Base-by-base conservation (phyloP, 2,113 vertebrate genomes). In the Lepus timidus region DNA sequence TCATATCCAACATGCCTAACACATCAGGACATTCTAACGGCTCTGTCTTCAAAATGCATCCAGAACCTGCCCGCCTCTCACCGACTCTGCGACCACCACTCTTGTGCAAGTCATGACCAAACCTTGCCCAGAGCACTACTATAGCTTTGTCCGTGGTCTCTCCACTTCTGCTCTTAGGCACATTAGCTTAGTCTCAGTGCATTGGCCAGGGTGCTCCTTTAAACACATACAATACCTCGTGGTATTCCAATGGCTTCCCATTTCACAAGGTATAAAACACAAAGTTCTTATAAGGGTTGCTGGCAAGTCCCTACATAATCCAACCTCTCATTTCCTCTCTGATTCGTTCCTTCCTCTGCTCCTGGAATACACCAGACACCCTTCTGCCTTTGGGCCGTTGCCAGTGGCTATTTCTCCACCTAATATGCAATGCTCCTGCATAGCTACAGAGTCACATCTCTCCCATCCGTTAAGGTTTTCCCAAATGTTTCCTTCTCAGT, bases 281-380 rank as follows among this genome's bases (percentile, higher is more conserved):
- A 87, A 75, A 89, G 51, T 44, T 12, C 23, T 67, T 39, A 71
- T 1, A 80, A 71, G 13, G 22, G 12, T 27, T 65, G 44, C 44
- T 44, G 8, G n/a, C 80, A 80, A 17, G 33, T 61, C 16, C 64
- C 33, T 73, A 1, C 1, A 62, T 44, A 64, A 44, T 51, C 13
- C 33, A 9, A 80, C 62, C 62, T 80, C 44, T 87, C 62, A 27
- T 58, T 79, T 95, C 62, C 52, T 84, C 70, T 96, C 33, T 71
- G 39, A 84, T 33, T 88, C 25, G 36, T 31, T 74, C 14, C 61
- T 31, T 20, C 29, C 39, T 65, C 25, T 67, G 8, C 44, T 90
- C 9, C 29, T 76, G 70, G 20, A 49, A 62, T 74, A 84, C 4
- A 27, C 36, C 12, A 14, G 36, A 17, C 4, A 31, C 10, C 36